Evolutionary conservation across 2,113 vertebrate genomes (phyloP), one percentile per base, ranked within the genome.

Genomic region (Motacilla tschutschensis): DNA sequence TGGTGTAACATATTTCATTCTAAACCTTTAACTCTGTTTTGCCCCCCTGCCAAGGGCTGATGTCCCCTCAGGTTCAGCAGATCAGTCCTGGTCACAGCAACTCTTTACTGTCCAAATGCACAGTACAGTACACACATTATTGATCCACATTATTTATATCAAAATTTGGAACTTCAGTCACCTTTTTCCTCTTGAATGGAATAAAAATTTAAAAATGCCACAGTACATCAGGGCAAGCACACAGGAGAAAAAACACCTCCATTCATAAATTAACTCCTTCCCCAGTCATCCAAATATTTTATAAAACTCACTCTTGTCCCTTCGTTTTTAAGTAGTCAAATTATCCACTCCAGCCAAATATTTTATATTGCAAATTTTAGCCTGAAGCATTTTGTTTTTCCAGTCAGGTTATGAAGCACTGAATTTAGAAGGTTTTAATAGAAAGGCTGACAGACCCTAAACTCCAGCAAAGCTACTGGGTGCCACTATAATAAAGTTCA

Each of bases 381-480:
- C 41, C 77, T 33, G 79, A 17, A 90, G 85, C 89, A 44, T 83
- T 95, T 92, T 92, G 85, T 10, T 70, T 54, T 74, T 74, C 81
- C n/a, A 77, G 82, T 63, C 76, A 63, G 66, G 58, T 84, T 91
- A 91, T 67, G 64, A 87, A 91, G 87, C 72, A 69, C 55, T 80
- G 81, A 92, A 91, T 73, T 75, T 84, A 66, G 79, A 92, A 91
- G 74, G 77, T 35, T 88, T 85, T 88, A 91, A 95, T n/a, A 54
- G 83, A 82, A 93, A 86, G 81, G 89, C 93, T 95, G 92, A 95
- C 92, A 95, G 93, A 89, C 85, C 70, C 38, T 83, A 63, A 79
- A 89, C 79, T 66, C 33, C 64, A 91, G 87, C 89, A 78, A 93
- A 91, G 92, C 83, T 84, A 84, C 92, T 64, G 90, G 75, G 82